Conservation (phyloP, 2,113 vertebrate species). For the Xiphorhynchus elegans region DNA sequence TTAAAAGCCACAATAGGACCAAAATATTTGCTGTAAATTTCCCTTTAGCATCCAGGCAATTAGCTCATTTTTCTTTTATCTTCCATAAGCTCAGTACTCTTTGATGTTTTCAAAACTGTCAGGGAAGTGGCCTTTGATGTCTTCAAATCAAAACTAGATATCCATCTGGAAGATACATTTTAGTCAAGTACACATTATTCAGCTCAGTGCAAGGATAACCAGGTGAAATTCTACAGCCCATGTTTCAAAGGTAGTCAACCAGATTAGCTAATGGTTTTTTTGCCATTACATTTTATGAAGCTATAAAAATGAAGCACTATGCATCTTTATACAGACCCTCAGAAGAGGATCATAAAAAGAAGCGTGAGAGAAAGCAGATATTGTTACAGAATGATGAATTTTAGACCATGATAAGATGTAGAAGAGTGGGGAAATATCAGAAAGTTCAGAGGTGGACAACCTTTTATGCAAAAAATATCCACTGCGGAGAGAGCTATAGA, state of each 20-base stretch:
- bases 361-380: conserved; percentile 31
- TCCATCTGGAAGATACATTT: conserved; percentile 64
- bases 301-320: conserved; percentile 49
- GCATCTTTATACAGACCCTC: not conserved
- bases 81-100: conserved; percentile 38
- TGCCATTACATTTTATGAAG: conserved; percentile 58
- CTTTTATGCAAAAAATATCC: not conserved
- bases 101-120: conserved; percentile 68
- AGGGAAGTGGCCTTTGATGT: conserved; percentile 64
- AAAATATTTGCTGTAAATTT: conserved; percentile 68
- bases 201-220: conserved; percentile 29
- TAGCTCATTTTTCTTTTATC: conserved; percentile 67
- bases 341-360: conserved; percentile 30
- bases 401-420: not conserved
- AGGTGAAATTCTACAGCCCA: conserved; percentile 60
- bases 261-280: conserved; percentile 56
- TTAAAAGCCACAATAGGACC: conserved; percentile 28
- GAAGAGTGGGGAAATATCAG: not conserved
- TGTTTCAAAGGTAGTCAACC: conserved; percentile 61
- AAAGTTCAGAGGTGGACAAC: not conserved
- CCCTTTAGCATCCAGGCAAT: conserved; percentile 50
- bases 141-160: conserved; percentile 69
- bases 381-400: conserved; percentile 5
- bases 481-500: not conserved
- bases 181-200: conserved; percentile 53